Evolutionary conservation across 2,797 vertebrate genomes (phyloP).

Genomic region (Cynodonichthys magdalenae): DNA sequence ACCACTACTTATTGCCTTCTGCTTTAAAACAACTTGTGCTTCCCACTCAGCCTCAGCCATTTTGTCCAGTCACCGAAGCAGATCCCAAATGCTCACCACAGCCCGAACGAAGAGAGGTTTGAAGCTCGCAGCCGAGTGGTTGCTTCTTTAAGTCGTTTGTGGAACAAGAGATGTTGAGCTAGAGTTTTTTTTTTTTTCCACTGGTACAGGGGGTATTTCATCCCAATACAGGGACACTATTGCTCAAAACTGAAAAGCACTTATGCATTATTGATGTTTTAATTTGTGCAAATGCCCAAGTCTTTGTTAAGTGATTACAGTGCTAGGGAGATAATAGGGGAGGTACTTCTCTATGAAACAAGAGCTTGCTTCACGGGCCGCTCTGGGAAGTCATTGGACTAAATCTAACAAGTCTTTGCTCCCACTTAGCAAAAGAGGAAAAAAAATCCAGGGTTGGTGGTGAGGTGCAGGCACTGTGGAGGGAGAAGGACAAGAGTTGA

Average conservation of each 20-base stretch:
- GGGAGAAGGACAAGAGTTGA: conserved; percentile 46
- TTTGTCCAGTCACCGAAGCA: conserved; percentile 62
- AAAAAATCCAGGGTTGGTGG: conserved; percentile 11
- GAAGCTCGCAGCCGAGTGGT: conserved; percentile 40
- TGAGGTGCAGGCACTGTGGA: neutral
- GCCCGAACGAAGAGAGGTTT: conserved; percentile 34
- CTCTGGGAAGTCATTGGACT: conserved; percentile 71
- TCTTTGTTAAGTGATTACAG: conserved; percentile 90
- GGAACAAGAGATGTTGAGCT: conserved; percentile 56
- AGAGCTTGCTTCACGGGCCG: conserved; percentile 72
- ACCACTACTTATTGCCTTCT: conserved; percentile 68
- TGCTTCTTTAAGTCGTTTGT: conserved; percentile 52
- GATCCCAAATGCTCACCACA: conserved; percentile 60
- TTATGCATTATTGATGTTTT: conserved; percentile 90
- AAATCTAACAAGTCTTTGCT: conserved; percentile 70
- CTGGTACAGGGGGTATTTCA: conserved; percentile 65
- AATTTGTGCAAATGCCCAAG: conserved; percentile 88
- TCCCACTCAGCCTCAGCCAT: conserved; percentile 60
- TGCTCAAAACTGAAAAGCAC: conserved; percentile 85
- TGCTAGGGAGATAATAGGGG: conserved; percentile 83
- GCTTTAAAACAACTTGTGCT: conserved; percentile 73
- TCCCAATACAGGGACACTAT: conserved; percentile 78
- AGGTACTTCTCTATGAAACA: conserved; percentile 83
- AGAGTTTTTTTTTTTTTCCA: conserved; percentile 49
- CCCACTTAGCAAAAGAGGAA: conserved; percentile 24